Evolutionary conservation across 2,888 invertebrate species (phyloP).

Genomic region (Ariolimax columbianus): DNA sequence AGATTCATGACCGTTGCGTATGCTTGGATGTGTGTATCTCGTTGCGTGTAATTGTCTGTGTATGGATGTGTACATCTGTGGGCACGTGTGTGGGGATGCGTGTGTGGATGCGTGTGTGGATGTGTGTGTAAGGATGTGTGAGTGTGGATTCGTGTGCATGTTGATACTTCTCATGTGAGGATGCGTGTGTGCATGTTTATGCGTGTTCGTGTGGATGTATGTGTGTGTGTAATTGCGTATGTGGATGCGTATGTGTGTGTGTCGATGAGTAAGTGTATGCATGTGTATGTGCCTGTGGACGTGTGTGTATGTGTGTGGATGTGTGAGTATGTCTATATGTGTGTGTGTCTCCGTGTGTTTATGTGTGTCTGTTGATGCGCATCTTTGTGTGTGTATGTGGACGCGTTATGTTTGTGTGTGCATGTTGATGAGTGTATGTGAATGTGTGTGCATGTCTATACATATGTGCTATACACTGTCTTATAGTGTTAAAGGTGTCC

Average conservation of each 20-base stretch:
- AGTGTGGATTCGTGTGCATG: background rate
- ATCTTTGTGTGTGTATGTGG: background rate
- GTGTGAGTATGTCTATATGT: background rate
- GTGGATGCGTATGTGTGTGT: conserved; percentile 3
- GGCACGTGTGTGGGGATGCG: background rate
- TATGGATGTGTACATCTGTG: background rate
- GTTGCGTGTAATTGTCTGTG: background rate
- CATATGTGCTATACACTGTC: no score
- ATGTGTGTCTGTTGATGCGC: background rate
- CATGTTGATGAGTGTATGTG: no score
- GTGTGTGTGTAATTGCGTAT: conserved; percentile 11
- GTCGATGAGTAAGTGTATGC: conserved; percentile 5
- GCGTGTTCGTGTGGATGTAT: background rate
- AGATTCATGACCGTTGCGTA: background rate
- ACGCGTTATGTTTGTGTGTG: no score
- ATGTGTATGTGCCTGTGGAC: conserved; percentile 4
- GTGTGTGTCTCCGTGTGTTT: background rate
- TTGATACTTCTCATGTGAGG: background rate
- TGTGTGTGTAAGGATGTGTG: no score
- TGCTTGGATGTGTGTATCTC: background rate
- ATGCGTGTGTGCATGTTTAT: background rate
- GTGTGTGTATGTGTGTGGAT: conserved; percentile 15
- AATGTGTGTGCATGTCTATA: no score
- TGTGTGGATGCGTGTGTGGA: no score
- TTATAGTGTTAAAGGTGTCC: no score